Percentiles rank a stretch among this genome's conserved stretches.
phyloP scores from a whole-genome alignment of 2,888 invertebrate species.

The Lasioglossum pauxillum region DNA sequence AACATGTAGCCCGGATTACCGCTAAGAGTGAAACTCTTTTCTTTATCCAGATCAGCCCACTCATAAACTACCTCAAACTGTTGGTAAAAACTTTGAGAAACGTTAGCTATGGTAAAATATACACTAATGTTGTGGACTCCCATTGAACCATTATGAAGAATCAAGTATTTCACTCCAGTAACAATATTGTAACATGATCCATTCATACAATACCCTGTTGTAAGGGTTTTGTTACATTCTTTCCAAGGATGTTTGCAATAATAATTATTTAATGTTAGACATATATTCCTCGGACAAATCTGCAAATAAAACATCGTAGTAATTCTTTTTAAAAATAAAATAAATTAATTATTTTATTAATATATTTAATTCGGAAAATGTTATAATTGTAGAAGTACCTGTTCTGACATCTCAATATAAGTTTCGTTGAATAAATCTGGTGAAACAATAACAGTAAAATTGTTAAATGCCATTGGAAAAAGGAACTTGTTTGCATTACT shows the following conservation, averaged over 20 bases:
- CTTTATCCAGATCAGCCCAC: slow-evolving; percentile 75
- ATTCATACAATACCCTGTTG: slow-evolving; percentile 72
- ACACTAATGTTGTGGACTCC: slow-evolving; percentile 84
- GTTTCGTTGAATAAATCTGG: slow-evolving; percentile 75
- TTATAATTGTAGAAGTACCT: slow-evolving; percentile 51
- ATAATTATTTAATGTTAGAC: slow-evolving; percentile 70
- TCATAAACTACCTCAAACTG: slow-evolving; percentile 77
- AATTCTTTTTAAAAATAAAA: not conserved
- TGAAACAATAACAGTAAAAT: slow-evolving; percentile 77
- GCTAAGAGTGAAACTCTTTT: slow-evolving; percentile 85
- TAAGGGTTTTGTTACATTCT: slow-evolving; percentile 69
- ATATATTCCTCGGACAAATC: slow-evolving; percentile 77
- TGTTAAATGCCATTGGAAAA: slow-evolving; percentile 79
- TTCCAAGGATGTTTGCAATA: slow-evolving; percentile 77
- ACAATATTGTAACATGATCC: slow-evolving; percentile 82
- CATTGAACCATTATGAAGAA: slow-evolving; percentile 85
- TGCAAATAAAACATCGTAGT: slow-evolving; percentile 53
- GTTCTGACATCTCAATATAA: slow-evolving; percentile 39
- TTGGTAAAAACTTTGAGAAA: slow-evolving; percentile 79
- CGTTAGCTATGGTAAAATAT: slow-evolving; percentile 82
- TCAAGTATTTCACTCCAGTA: slow-evolving; percentile 80
- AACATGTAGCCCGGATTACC: slow-evolving; percentile 92
- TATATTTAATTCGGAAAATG: not conserved
- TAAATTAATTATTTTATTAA: not conserved
- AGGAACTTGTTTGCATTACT: slow-evolving; percentile 81